Percentiles rank a stretch among this genome's conserved stretches.
phyloP scores from a whole-genome alignment of 2,888 invertebrate genomes.

The Danaus chrysippus region DNA sequence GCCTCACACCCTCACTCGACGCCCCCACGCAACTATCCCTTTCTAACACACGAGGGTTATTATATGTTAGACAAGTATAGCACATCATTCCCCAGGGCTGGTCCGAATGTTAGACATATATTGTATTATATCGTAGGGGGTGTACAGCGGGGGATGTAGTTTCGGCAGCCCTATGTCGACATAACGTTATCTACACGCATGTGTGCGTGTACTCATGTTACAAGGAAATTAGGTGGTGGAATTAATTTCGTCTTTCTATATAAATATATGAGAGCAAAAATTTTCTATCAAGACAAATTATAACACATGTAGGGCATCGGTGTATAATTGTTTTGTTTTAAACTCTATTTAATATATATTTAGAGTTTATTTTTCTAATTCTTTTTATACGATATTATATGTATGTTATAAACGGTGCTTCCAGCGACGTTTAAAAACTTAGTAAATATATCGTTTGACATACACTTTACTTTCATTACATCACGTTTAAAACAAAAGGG shows the following conservation, averaged over 20 bases:
- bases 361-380: too few relatives aligned
- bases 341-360: too few relatives aligned
- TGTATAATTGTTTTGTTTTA: conserved; percentile 16
- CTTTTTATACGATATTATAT: too few relatives aligned
- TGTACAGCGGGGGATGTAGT: conserved; percentile 75
- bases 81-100: conserved; percentile 63
- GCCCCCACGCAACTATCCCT: conserved; percentile 58
- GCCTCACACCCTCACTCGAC: conserved; percentile 77
- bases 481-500: too few relatives aligned
- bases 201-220: conserved; percentile 68
- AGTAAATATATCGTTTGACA: not conserved
- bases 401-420: too few relatives aligned
- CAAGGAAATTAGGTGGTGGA: conserved; percentile 71
- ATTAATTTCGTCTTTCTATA: conserved; percentile 77
- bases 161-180: conserved; percentile 75
- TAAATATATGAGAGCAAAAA: conserved; percentile 66
- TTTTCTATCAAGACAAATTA: conserved; percentile 60
- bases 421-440: too few relatives aligned
- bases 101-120: conserved; percentile 79
- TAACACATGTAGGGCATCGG: conserved; percentile 53
- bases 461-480: too few relatives aligned
- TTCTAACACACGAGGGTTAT: conserved; percentile 42
- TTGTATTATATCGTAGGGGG: conserved; percentile 78
- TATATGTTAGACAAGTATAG: conserved; percentile 43
- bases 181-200: conserved; percentile 73